These are phyloP conservation scores for Leptocoma aspasia DNA, from an alignment of 2,113 vertebrate genomes.

Conservation along the genomic window DNA sequence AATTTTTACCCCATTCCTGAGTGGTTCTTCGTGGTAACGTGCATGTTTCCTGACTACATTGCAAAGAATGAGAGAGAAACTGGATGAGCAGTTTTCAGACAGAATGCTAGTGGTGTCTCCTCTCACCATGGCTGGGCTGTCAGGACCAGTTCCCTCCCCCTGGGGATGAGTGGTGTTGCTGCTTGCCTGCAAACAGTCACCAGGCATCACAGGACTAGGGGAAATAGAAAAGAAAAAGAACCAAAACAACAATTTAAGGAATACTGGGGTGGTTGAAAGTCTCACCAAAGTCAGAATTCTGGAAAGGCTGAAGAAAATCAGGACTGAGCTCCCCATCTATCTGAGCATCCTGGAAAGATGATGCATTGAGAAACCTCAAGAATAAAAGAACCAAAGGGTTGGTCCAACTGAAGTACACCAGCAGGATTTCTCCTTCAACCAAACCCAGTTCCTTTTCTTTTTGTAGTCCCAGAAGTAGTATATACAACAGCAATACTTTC, in stretches of 20 bases:
- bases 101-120: not conserved
- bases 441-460: not conserved
- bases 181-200: not conserved
- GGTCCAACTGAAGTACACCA: not conserved
- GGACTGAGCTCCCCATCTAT: not conserved
- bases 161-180: not conserved
- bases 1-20: not conserved
- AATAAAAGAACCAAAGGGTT: not conserved
- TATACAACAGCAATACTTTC: not conserved
- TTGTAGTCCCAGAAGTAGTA: not conserved
- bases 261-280: not conserved
- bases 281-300: not conserved
- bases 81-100: not conserved
- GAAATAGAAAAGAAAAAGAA: not conserved
- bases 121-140: not conserved
- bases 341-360: not conserved
- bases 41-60: not conserved
- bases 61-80: not conserved
- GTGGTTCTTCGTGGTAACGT: not conserved
- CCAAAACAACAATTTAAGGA: not conserved
- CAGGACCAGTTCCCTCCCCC: not conserved
- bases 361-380: not conserved
- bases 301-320: not conserved
- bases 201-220: not conserved
- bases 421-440: not conserved